Conservation (phyloP, 30 jellyfish, hydroid and myxozoan genomes). For the Hydra vulgaris region DNA sequence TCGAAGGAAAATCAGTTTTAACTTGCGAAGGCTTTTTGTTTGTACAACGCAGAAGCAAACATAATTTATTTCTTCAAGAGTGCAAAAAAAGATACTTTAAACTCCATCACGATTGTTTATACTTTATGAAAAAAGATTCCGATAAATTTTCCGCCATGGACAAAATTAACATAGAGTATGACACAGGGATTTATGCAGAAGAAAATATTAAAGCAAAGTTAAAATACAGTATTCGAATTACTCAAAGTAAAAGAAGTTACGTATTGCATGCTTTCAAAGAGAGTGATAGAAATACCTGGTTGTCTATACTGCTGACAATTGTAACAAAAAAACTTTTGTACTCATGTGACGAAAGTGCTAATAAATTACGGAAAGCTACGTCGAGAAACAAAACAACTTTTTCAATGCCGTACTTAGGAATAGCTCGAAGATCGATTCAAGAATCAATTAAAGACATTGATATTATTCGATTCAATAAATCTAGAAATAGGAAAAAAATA, state of each 20-base stretch:
- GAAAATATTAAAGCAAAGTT: not conserved
- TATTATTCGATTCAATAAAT: not conserved
- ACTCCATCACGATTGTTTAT: constrained; percentile 5
- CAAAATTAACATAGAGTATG: constrained; percentile 21
- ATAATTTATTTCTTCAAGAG: not conserved
- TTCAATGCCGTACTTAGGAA: not conserved
- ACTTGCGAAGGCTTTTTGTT: constrained; percentile 22
- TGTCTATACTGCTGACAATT: constrained; percentile 14
- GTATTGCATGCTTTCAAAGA: constrained; percentile 7
- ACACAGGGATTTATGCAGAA: constrained; percentile 28
- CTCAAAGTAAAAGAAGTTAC: constrained; percentile 15
- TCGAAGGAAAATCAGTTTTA: constrained; percentile 13
- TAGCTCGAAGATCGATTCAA: not conserved
- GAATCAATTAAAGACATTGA: not conserved
- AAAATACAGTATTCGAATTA: constrained; percentile 15
- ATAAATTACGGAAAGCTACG: not conserved
- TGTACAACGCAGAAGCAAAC: constrained; percentile 3
- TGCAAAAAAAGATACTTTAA: constrained; percentile 22
- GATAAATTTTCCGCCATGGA: constrained; percentile 3
- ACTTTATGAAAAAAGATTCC: constrained; percentile 6
- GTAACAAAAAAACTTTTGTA: constrained; percentile 8
- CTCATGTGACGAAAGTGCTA: not conserved
- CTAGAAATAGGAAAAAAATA: not conserved
- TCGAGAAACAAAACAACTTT: not conserved
- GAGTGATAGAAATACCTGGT: constrained; percentile 30